These are phyloP conservation scores for Myopa testacea DNA, from an alignment of 2,888 invertebrate genomes.

Conservation along the genomic window DNA sequence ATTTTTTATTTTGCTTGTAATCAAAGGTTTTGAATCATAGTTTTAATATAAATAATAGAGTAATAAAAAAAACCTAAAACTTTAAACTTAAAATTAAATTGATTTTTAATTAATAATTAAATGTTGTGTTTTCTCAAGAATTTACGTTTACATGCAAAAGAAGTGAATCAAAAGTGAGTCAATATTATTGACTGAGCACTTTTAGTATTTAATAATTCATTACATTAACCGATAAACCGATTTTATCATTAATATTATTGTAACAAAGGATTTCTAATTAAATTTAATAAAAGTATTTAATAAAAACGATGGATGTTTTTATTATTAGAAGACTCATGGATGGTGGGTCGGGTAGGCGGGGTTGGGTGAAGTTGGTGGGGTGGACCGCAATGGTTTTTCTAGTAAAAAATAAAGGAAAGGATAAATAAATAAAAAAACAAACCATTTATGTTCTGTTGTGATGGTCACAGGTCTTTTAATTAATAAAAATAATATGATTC, in stretches of 20 bases:
- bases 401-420: too few species aligned
- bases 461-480: too few species aligned
- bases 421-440: background rate
- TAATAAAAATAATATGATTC: background rate
- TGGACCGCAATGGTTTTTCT: too few species aligned
- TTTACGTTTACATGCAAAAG: slow-evolving; percentile 4
- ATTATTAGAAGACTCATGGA: background rate
- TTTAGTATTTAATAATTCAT: background rate
- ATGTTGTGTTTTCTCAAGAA: slow-evolving; percentile 27
- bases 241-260: background rate
- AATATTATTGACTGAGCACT: too few species aligned
- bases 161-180: background rate
- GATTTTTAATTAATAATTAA: background rate
- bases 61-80: too few species aligned
- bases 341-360: too few species aligned
- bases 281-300: background rate
- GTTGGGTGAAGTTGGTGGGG: too few species aligned
- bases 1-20: background rate
- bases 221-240: too few species aligned
- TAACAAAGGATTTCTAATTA: background rate
- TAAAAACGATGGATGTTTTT: background rate
- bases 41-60: too few species aligned
- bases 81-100: background rate
- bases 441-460: too few species aligned
- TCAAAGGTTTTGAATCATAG: too few species aligned